These are phyloP conservation scores for Syrrhaptes paradoxus DNA, from an alignment of 2,113 vertebrate species.

Conservation along the genomic window DNA sequence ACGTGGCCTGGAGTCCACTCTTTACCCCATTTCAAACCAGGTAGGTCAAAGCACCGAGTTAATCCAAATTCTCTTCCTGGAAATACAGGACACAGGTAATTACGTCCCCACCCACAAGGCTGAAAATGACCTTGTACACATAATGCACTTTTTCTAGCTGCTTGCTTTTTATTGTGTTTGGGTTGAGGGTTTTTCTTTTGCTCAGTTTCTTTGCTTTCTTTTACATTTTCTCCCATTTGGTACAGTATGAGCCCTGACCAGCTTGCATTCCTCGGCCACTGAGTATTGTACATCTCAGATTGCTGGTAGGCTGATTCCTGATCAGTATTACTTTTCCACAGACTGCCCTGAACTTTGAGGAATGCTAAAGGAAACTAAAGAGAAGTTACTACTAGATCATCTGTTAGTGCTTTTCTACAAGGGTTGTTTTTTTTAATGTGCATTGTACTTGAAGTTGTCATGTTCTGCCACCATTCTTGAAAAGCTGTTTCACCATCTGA, in stretches of 20 bases:
- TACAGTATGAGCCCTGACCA: not conserved
- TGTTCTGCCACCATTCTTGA: not conserved
- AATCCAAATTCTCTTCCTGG: not conserved
- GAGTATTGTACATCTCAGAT: not conserved
- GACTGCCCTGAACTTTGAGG: not conserved
- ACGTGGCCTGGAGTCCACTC: conserved; percentile 93
- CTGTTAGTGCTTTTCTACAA: not conserved
- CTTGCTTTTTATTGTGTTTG: not conserved
- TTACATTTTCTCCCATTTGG: not conserved
- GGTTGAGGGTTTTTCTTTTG: fast-evolving
- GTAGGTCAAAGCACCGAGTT: conserved; percentile 68
- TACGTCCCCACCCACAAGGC: not conserved
- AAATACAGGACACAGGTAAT: not conserved
- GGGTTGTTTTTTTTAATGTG: not conserved
- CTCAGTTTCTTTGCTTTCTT: not conserved
- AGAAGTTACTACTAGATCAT: not conserved
- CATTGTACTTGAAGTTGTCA: not conserved
- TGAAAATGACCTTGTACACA: not conserved
- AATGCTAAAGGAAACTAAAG: not conserved
- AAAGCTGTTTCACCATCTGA: not conserved
- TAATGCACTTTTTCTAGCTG: not conserved
- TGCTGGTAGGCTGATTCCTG: not conserved
- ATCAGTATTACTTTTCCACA: not conserved
- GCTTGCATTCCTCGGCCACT: not conserved
- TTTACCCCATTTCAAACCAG: conserved; percentile 94